Conservation (phyloP, 1,140 invertebrate genomes). For the Chionoecetes opilio region DNA sequence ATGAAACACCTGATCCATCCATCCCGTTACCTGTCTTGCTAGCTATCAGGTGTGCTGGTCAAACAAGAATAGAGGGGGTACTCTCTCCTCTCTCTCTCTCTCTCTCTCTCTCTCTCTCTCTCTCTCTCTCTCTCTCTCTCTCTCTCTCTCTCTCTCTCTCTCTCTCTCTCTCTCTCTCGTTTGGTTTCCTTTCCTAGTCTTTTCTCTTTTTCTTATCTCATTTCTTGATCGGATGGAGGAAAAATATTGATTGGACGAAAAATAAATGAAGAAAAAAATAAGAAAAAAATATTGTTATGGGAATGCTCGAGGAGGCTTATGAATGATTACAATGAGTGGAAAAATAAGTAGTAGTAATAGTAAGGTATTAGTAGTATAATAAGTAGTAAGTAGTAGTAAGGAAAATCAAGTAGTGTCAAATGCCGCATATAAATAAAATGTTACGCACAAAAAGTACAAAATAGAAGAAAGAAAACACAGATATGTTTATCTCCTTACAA, state of each 20-base stretch:
- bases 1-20: neutral
- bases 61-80: neutral
- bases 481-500: neutral
- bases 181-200: no score
- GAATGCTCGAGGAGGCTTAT: neutral
- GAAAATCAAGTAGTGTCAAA: neutral
- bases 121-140: neutral
- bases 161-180: no score
- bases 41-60: neutral
- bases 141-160: no score
- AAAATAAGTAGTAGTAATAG: no score
- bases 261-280: no score
- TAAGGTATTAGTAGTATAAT: no score
- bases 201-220: no score
- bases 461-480: neutral
- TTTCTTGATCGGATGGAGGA: neutral
- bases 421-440: neutral
- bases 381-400: no score
- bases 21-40: neutral
- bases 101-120: conserved; percentile 19
- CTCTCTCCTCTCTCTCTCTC: neutral
- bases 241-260: neutral
- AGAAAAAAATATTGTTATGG: neutral
- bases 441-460: neutral
- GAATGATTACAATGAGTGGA: neutral